phyloP scores from a whole-genome alignment of 2,888 invertebrate species.

The Hemistola chrysoprasaria region DNA sequence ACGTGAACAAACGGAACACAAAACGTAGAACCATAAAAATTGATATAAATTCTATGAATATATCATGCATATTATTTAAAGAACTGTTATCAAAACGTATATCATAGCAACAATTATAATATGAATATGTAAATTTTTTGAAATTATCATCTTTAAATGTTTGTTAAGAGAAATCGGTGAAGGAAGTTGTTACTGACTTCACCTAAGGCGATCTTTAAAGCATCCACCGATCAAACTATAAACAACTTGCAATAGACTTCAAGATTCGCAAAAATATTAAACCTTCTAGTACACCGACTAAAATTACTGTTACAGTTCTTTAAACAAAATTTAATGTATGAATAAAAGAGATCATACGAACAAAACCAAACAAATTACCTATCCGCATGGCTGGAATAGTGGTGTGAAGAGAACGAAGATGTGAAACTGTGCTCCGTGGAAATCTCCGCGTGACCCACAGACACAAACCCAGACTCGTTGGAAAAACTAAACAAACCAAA shows the following conservation, averaged over 20 bases:
- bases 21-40: conserved; percentile 20
- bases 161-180: no score
- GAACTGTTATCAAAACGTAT: conserved; percentile 9
- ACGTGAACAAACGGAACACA: conserved; percentile 27
- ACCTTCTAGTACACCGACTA: no score
- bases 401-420: conserved; percentile 70
- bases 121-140: no score
- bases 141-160: no score
- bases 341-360: conserved; percentile 4
- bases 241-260: no score
- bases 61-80: not conserved
- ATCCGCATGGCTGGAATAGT: conserved; percentile 73
- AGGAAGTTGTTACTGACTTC: no score
- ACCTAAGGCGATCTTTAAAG: no score
- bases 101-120: no score
- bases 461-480: conserved; percentile 79
- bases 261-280: no score
- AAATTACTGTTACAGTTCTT: conserved; percentile 9
- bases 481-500: conserved; percentile 62
- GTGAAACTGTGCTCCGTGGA: conserved; percentile 73
- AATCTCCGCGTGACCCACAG: conserved; percentile 74
- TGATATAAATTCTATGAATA: conserved; percentile 22
- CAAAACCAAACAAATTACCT: conserved; percentile 49
- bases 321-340: conserved; percentile 23
- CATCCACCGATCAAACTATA: no score